Evolutionary conservation across 2,797 vertebrate species (phyloP).

Genomic region (Notamacropus eugenii): DNA sequence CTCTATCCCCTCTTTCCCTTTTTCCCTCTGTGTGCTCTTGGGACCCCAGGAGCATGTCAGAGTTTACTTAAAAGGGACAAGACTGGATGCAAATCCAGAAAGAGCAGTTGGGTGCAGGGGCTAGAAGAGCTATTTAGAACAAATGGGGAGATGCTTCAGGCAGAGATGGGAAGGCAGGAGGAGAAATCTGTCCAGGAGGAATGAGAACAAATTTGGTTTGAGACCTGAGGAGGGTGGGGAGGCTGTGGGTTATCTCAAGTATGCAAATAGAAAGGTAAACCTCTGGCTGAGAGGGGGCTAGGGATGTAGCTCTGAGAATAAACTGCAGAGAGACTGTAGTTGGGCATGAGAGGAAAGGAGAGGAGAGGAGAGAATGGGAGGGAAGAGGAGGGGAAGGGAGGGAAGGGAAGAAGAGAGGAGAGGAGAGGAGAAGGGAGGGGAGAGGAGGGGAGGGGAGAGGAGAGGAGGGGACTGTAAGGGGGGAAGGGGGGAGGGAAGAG

Average conservation of each 20-base stretch:
- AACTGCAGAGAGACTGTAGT: background rate
- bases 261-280: background rate
- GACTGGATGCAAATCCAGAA: background rate
- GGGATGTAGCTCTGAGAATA: background rate
- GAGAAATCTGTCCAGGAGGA: background rate
- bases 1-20: background rate
- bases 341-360: background rate
- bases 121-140: background rate
- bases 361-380: too few relatives aligned
- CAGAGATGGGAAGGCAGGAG: too few relatives aligned
- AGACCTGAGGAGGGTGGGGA: background rate
- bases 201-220: background rate
- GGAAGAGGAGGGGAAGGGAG: too few relatives aligned
- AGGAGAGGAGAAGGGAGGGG: too few relatives aligned
- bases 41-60: background rate
- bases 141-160: background rate
- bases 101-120: background rate
- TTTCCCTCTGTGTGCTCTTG: background rate
- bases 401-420: too few relatives aligned
- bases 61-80: too few relatives aligned
- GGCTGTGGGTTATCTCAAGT: background rate
- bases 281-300: background rate
- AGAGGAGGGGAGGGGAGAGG: too few relatives aligned
- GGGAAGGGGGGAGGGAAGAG: too few relatives aligned
- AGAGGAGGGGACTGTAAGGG: too few relatives aligned